Base-by-base conservation (phyloP, 35 echinoderm and acorn worm genomes). In the Amphiura filiformis region DNA sequence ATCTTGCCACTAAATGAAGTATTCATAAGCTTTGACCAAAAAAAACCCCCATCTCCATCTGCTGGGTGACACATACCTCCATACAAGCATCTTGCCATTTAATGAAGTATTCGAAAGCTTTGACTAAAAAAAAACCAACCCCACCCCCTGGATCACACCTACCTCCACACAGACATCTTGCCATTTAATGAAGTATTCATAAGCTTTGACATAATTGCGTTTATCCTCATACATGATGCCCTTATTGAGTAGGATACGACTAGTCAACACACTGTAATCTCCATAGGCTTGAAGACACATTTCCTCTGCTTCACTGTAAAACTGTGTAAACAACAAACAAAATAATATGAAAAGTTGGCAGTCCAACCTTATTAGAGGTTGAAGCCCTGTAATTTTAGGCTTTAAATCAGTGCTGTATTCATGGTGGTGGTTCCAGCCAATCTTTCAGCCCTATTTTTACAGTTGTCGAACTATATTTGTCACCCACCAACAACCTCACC, bases 171-270 rank as follows among this genome's bases (percentile, higher is more conserved):
- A 91, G 23, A 91, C 89, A 80, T 89, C 86, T 36, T 91, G 89
- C 93, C 93, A 95, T 76, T 84, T 94, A 34, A 92, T 84, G 34
- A 92, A 98, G 87, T 85, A 98, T 31, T 94, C 77, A 85, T 94
- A 98, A 31, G 93, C 92, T 15, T 88, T 37, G 18, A 78, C 22
- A 52, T 94, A 92, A 23, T 90, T 41, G 26, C 96, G 32, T n/a
- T 79, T 89, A 37, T 98, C 95, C 47, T 98, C 96, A 65, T 92
- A 92, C 77, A 90, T 92, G 83, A 98, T 98, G 42, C 96, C 96
- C 34, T 80, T 98, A 79, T 98, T 98, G 42, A 98, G 90, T 34
- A 87, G 87, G 18, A 98, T 61, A 39, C 96, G 83, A 64, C 81
- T 91, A 13, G 87, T 87, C 49, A 98, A 52, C n/a, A 98, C 96